Percentiles rank a stretch among this genome's conserved stretches.
phyloP scores from a whole-genome alignment of 1,140 invertebrate species.

The Nymphalis io region DNA sequence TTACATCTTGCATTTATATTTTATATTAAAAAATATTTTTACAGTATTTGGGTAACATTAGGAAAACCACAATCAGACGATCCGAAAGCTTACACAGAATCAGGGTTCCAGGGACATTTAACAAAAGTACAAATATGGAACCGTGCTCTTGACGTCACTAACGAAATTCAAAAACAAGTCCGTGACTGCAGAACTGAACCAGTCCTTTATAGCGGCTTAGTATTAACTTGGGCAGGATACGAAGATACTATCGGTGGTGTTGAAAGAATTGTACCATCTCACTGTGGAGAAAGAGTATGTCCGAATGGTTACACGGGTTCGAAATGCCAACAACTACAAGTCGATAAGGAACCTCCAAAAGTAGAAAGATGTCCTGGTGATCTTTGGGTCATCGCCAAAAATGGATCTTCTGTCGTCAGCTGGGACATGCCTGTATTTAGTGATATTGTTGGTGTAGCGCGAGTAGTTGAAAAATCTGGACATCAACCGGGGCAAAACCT shows the following conservation, averaged over 20 bases:
- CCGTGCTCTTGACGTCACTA: slow-evolving; percentile 92
- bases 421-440: slow-evolving; percentile 97
- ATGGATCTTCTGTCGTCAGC: slow-evolving; percentile 94
- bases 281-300: slow-evolving; percentile 93
- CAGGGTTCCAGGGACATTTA: slow-evolving; percentile 96
- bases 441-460: slow-evolving; percentile 91
- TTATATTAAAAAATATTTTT: slow-evolving; percentile 41
- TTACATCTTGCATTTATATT: background rate
- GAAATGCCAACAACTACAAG: slow-evolving; percentile 91
- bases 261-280: slow-evolving; percentile 93
- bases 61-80: slow-evolving; percentile 91
- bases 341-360: slow-evolving; percentile 92
- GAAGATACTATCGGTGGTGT: slow-evolving; percentile 94
- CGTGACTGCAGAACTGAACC: slow-evolving; percentile 95
- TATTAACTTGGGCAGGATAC: slow-evolving; percentile 96
- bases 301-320: slow-evolving; percentile 91
- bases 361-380: slow-evolving; percentile 95
- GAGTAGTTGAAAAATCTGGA: slow-evolving; percentile 91
- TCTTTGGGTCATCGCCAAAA: slow-evolving; percentile 95
- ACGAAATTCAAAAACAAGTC: slow-evolving; percentile 96
- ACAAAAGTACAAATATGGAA: slow-evolving; percentile 98
- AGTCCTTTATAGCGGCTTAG: slow-evolving; percentile 91
- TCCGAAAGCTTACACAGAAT: slow-evolving; percentile 88
- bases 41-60: slow-evolving; percentile 94
- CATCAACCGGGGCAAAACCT: slow-evolving; percentile 95